Percentiles rank a stretch among this genome's conserved stretches.
phyloP scores from a whole-genome alignment of 2,888 invertebrate genomes.

The Epinotia demarniana region DNA sequence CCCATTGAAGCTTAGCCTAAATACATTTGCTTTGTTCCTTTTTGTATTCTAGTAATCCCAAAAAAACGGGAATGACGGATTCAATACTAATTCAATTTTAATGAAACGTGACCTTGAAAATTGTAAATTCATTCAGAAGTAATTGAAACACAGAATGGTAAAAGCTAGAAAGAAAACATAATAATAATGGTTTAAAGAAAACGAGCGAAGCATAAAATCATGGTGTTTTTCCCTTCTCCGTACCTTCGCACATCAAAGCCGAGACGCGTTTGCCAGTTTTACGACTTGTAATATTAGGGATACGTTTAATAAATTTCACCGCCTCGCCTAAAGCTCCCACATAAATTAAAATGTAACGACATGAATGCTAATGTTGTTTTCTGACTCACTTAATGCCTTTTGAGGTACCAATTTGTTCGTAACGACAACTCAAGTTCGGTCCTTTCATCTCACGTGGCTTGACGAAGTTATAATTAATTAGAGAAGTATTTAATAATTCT shows the following conservation, averaged over 20 bases:
- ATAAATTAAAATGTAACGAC: conserved; percentile 65
- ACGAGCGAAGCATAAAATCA: conserved; percentile 27
- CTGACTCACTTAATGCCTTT: conserved; percentile 54
- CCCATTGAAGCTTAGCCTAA: no score
- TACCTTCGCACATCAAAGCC: conserved; percentile 48
- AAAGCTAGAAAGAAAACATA: conserved; percentile 13
- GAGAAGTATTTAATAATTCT: conserved; percentile 7
- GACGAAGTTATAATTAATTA: conserved; percentile 16
- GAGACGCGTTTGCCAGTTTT: conserved; percentile 56
- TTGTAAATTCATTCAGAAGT: not conserved
- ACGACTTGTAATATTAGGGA: conserved; percentile 63
- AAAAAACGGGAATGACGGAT: no score
- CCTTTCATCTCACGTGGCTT: conserved; percentile 50
- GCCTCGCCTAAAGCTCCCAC: conserved; percentile 53
- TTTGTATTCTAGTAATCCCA: no score
- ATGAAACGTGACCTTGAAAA: not conserved
- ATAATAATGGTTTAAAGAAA: conserved; percentile 17
- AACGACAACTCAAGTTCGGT: conserved; percentile 53
- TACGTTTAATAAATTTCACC: conserved; percentile 59
- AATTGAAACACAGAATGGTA: not conserved
- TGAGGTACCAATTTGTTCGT: conserved; percentile 57
- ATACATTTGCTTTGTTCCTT: no score
- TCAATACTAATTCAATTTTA: no score
- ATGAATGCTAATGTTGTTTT: conserved; percentile 60
- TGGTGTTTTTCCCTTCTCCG: conserved; percentile 23